Evolutionary conservation across 2,888 invertebrate species (phyloP).

Genomic region (Drosophila pseudotalamancana): DNA sequence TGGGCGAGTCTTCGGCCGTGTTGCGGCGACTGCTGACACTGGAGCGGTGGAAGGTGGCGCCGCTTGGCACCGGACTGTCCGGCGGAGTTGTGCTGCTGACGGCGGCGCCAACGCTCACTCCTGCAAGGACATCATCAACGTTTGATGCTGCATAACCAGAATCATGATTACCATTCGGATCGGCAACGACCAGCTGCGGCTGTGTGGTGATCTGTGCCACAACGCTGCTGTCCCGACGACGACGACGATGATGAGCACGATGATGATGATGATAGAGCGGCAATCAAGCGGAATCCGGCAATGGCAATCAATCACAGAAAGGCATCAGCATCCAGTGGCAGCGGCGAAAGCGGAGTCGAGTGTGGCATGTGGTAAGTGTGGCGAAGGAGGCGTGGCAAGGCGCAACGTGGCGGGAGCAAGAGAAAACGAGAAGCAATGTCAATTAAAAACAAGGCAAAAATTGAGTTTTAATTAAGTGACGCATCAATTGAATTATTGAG

Average conservation of each 20-base stretch:
- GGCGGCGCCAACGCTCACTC: constrained; percentile 81
- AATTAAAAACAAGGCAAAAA: constrained; percentile 70
- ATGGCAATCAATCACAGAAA: constrained; percentile 48
- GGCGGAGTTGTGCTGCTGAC: constrained; percentile 86
- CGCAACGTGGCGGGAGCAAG: constrained; percentile 10
- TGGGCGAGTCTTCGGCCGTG: constrained; percentile 83
- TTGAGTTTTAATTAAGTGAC: constrained; percentile 76
- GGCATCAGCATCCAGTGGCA: constrained; percentile 6
- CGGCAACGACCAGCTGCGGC: constrained; percentile 86
- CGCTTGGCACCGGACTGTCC: constrained; percentile 84
- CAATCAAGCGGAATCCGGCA: constrained; percentile 40
- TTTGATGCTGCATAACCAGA: constrained; percentile 91
- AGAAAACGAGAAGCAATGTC: constrained; percentile 57
- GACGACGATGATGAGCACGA: not conserved
- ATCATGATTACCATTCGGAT: constrained; percentile 93
- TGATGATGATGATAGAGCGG: constrained; percentile 3
- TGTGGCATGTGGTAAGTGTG: constrained; percentile 1
- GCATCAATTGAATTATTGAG: constrained; percentile 77
- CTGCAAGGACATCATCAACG: constrained; percentile 86
- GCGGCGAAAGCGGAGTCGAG: not conserved
- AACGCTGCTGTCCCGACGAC: constrained; percentile 83
- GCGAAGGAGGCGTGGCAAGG: constrained; percentile 3
- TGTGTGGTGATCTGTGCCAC: constrained; percentile 86
- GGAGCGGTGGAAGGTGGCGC: constrained; percentile 82
- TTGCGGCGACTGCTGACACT: constrained; percentile 82